Conservation (phyloP, 2,797 vertebrate genomes). For the Myiotriccus ornatus region DNA sequence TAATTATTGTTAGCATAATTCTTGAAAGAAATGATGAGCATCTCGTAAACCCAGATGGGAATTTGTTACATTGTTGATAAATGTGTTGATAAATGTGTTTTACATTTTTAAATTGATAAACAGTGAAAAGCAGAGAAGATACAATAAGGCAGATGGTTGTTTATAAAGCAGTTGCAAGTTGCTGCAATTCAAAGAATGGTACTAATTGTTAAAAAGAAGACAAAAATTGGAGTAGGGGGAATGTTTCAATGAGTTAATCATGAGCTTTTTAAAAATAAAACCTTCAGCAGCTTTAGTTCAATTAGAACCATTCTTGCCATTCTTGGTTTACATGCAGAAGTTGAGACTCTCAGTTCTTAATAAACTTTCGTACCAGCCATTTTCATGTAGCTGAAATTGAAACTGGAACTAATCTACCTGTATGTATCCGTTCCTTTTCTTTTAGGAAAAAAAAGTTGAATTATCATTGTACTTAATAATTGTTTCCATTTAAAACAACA, state of each 20-base stretch:
- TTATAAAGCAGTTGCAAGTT: conserved; percentile 68
- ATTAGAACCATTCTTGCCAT: conserved; percentile 47
- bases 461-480: background rate
- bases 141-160: conserved; percentile 88
- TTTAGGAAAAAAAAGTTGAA: background rate
- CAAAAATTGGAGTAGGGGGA: conserved; percentile 51
- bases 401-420: background rate
- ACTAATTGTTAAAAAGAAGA: conserved; percentile 63
- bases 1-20: conserved; percentile 78
- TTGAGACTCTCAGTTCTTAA: background rate
- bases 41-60: conserved; percentile 86
- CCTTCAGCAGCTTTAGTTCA: conserved; percentile 60
- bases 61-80: conserved; percentile 91
- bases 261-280: conserved; percentile 65
- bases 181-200: conserved; percentile 60
- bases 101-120: conserved; percentile 89
- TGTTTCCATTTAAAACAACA: background rate
- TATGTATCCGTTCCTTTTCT: background rate
- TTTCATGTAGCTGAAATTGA: background rate
- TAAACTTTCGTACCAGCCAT: conserved; percentile 6
- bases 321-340: conserved; percentile 18
- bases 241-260: conserved; percentile 65
- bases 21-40: conserved; percentile 82
- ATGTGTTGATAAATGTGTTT: conserved; percentile 82
- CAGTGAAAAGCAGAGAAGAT: conserved; percentile 86